Conservation (phyloP, 2,797 vertebrate genomes). For the Aselliscus stoliczkanus region DNA sequence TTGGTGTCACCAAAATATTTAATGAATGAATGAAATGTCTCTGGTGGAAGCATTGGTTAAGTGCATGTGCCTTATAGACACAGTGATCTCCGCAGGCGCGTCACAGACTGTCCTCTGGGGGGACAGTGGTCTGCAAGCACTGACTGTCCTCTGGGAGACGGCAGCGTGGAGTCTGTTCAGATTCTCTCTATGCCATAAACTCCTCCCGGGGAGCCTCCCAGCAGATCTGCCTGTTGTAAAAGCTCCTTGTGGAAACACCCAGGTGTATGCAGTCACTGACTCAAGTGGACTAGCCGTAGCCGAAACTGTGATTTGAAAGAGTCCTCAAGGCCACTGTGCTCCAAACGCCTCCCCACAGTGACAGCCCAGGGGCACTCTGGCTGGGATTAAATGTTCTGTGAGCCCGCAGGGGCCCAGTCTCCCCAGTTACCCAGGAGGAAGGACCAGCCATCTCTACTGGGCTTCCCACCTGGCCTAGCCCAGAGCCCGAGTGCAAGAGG, state of each 20-base stretch:
- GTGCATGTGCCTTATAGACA: background rate
- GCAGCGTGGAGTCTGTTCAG: background rate
- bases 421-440: background rate
- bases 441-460: background rate
- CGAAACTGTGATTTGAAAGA: background rate
- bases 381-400: accelerated
- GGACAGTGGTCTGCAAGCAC: background rate
- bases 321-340: background rate
- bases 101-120: background rate
- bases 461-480: background rate
- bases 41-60: background rate
- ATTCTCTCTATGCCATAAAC: accelerated
- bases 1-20: background rate
- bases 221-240: background rate
- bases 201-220: background rate
- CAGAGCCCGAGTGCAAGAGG: background rate
- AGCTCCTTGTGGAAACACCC: background rate
- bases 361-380: no score
- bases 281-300: background rate
- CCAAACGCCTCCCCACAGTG: accelerated
- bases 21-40: background rate
- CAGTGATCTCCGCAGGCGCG: background rate
- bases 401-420: background rate
- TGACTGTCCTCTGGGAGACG: background rate
- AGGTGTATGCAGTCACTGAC: background rate